phyloP scores from a whole-genome alignment of 2,888 invertebrate species.

The Netelia fuscicornis region DNA sequence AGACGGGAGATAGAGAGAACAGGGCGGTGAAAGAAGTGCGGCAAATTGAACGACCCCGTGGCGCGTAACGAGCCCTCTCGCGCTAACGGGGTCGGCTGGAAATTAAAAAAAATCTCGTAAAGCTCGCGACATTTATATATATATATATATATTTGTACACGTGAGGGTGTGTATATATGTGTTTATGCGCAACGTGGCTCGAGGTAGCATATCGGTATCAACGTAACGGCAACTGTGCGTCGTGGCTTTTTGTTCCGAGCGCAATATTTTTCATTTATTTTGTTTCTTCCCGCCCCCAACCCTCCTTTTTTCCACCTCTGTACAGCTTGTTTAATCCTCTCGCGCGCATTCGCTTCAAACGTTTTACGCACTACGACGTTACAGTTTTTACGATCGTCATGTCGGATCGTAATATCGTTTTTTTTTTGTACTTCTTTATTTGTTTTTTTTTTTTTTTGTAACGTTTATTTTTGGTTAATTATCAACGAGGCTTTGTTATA shows the following conservation, averaged over 20 bases:
- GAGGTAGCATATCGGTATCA: conserved; percentile 2
- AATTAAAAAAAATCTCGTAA: conserved; percentile 62
- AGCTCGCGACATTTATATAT: conserved; percentile 28
- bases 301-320: background rate
- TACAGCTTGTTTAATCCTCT: conserved; percentile 1
- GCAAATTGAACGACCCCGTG: conserved; percentile 55
- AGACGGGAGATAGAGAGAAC: conserved; percentile 21
- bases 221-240: background rate
- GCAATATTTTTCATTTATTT: background rate
- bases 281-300: background rate
- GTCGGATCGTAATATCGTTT: background rate
- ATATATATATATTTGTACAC: background rate
- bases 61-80: conserved; percentile 50
- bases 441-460: too few relatives aligned
- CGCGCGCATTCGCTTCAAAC: background rate
- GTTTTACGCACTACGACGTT: conserved; percentile 6
- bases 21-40: conserved; percentile 42
- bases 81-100: conserved; percentile 8
- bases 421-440: too few relatives aligned
- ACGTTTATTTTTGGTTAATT: too few relatives aligned
- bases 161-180: too few relatives aligned
- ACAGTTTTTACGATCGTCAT: background rate
- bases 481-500: too few relatives aligned
- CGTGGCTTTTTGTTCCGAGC: background rate
- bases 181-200: too few relatives aligned